A percentile compares a stretch with the other conserved stretches of the same genome.
Conservation (phyloP, 2,113 vertebrate species). For the Carettochelys insculpta region DNA sequence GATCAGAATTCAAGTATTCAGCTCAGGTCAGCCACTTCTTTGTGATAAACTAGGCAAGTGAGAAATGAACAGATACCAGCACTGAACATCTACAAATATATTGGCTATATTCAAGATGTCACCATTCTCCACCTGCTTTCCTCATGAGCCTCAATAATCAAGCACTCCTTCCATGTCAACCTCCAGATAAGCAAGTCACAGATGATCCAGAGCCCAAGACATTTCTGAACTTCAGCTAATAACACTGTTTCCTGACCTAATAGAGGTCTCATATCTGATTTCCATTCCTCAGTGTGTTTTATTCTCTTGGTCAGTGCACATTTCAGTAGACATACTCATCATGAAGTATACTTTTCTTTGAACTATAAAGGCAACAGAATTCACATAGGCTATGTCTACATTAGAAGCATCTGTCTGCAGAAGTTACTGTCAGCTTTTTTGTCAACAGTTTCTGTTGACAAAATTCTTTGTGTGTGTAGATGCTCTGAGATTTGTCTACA, state of each 20-base stretch:
- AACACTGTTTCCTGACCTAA: background rate
- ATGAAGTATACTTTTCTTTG: slow-evolving; percentile 48
- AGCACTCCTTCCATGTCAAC: background rate
- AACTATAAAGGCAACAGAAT: slow-evolving; percentile 35
- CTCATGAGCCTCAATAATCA: background rate
- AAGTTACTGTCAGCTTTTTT: no score
- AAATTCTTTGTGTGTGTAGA: no score
- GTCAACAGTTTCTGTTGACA: no score
- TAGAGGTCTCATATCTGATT: slow-evolving; percentile 3
- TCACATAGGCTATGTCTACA: no score
- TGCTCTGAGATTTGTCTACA: no score
- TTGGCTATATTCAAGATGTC: background rate
- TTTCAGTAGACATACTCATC: slow-evolving; percentile 15
- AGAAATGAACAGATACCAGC: background rate
- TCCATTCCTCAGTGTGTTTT: slow-evolving; percentile 35
- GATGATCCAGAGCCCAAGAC: background rate
- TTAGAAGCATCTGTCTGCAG: no score
- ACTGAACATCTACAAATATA: background rate
- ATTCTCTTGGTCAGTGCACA: background rate
- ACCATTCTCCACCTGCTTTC: slow-evolving; percentile 30
- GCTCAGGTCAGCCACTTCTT: background rate
- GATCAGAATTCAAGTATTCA: background rate
- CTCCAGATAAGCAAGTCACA: slow-evolving; percentile 23
- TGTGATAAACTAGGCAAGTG: background rate
- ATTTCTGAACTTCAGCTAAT: slow-evolving; percentile 42